Evolutionary conservation across 1,140 invertebrate species (phyloP), one percentile per base, ranked within the genome.

Genomic region (Penaeus japonicus): DNA sequence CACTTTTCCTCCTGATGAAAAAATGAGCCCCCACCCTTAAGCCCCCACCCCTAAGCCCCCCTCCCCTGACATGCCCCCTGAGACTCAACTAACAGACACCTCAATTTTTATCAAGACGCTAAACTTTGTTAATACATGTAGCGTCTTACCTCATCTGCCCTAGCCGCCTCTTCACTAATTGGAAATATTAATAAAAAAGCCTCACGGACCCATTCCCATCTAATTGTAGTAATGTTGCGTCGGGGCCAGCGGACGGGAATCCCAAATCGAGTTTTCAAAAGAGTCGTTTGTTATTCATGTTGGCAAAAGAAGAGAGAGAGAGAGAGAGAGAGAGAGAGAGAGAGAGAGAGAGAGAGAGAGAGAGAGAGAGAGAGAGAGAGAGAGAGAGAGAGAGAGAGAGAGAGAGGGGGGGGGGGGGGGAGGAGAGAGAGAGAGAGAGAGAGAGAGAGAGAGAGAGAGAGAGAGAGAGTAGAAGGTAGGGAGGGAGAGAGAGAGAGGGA

Each of bases 131-230:
- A 88, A 83, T 88, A 88, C 80, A 88, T 57, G 70, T 62, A 77
- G 78, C 86, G 55, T 83, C 86, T 88, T 83, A 54, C 80, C 86
- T 88, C 83, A 88, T 88, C 86, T 88, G 65, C 80, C 81, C 80
- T 78, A 57, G 54, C 65, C 80, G 80, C 80, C 86, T 35, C 77
- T 88, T 83, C 65, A 55, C 86, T 88, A 88, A 88, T 88, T 88
- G 86, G 59, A 88, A 88, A 83, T 88, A 88, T 88, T 88, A 88
- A 88, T 88, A 88, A 82, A 81, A 83, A 80, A 65, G 12, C 79
- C 47, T 59, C 86, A 39, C 53, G 47, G 54, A 83, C 78, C 59
- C 79, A 83, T 88, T 88, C 81, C 39, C 80, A 47, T 84, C 86
- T 88, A 88, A 88, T 88, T 88, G 86, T 88, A 39, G 80, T 57